These are phyloP conservation scores for Eulemur albifrons DNA, from an alignment of 2,797 vertebrate genomes.

Conservation along the genomic window DNA sequence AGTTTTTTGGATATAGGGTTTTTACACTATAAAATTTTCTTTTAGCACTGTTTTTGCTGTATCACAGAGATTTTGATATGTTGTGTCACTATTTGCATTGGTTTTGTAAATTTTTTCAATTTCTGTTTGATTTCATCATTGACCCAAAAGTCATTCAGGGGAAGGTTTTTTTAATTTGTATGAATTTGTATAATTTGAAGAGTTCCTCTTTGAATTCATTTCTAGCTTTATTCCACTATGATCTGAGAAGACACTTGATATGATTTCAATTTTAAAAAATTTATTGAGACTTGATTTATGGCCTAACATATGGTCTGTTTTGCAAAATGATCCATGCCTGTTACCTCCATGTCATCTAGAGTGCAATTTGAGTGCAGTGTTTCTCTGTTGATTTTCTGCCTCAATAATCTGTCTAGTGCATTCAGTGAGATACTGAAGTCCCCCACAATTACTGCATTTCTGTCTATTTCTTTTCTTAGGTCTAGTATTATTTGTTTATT, in stretches of 20 bases:
- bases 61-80: not conserved
- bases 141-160: not conserved
- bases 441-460: not conserved
- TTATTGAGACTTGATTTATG: not conserved
- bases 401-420: not conserved
- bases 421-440: not conserved
- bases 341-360: not conserved
- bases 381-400: not conserved
- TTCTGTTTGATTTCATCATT: not conserved
- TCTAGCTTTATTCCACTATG: not conserved
- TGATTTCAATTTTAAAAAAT: not conserved
- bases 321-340: not conserved
- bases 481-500: not conserved
- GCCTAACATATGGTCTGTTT: not conserved
- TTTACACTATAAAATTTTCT: not conserved
- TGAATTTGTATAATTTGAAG: not conserved
- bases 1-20: not conserved
- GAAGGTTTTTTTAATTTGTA: not conserved
- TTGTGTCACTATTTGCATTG: not conserved
- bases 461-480: not conserved
- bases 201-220: not conserved
- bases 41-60: not conserved
- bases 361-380: not conserved
- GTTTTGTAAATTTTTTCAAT: not conserved
- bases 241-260: not conserved